A percentile compares a stretch with the other conserved stretches of the same genome.
Evolutionary conservation across 2,797 vertebrate genomes (phyloP).

Genomic region (Serranus cabrilla): DNA sequence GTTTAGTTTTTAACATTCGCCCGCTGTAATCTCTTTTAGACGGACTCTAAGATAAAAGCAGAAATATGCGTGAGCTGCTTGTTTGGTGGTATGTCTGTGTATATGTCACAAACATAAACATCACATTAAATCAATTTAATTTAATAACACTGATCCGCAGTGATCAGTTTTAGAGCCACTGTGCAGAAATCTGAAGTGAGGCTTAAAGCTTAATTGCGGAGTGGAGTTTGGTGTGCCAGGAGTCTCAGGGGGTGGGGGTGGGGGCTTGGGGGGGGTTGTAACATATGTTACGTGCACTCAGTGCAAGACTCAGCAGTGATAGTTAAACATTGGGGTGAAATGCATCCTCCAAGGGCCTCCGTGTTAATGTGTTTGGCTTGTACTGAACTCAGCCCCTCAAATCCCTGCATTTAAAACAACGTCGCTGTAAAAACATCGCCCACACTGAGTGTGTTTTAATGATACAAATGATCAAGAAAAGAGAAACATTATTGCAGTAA

Average conservation of each 20-base stretch:
- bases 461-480: slow-evolving; percentile 44
- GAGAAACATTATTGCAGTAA: slow-evolving; percentile 27
- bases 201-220: slow-evolving; percentile 76
- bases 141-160: slow-evolving; percentile 69
- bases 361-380: slow-evolving; percentile 80
- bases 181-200: slow-evolving; percentile 71
- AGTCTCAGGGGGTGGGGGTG: slow-evolving; percentile 57
- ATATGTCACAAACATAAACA: slow-evolving; percentile 60
- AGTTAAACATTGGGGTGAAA: slow-evolving; percentile 78
- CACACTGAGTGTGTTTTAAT: slow-evolving; percentile 44
- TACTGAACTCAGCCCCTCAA: slow-evolving; percentile 76
- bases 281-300: slow-evolving; percentile 77
- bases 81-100: slow-evolving; percentile 25
- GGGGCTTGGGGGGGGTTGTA: slow-evolving; percentile 46
- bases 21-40: slow-evolving; percentile 36
- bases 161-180: slow-evolving; percentile 72
- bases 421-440: slow-evolving; percentile 30
- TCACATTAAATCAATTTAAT: slow-evolving; percentile 74
- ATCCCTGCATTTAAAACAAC: slow-evolving; percentile 69
- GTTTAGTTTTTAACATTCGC: slow-evolving; percentile 39
- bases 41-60: slow-evolving; percentile 47
- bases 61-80: slow-evolving; percentile 17
- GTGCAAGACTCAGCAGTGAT: slow-evolving; percentile 72
- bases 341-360: slow-evolving; percentile 74
- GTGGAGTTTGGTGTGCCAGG: slow-evolving; percentile 66